Evolutionary conservation across 1,140 invertebrate species (phyloP).

Genomic region (Amyelois transitella): DNA sequence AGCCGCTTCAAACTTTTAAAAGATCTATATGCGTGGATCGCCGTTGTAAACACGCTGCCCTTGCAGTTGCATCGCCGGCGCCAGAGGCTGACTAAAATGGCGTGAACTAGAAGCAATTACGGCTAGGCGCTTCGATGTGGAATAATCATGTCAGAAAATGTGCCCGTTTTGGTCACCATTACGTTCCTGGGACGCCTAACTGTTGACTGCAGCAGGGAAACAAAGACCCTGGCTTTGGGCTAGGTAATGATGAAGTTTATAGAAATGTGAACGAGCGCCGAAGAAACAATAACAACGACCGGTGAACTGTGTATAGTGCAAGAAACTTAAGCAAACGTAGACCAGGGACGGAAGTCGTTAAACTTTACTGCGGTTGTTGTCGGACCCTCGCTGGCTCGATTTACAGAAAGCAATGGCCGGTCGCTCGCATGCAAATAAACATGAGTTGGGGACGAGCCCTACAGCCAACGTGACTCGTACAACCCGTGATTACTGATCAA

Average conservation of each 20-base stretch:
- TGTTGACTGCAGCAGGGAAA: slow-evolving; percentile 17
- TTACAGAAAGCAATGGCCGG: slow-evolving; percentile 18
- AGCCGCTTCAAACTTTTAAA: slow-evolving; percentile 20
- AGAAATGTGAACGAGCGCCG: background rate
- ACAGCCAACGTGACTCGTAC: slow-evolving; percentile 1
- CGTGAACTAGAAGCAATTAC: slow-evolving; percentile 23
- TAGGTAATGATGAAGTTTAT: slow-evolving; percentile 28
- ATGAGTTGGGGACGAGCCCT: slow-evolving; percentile 1
- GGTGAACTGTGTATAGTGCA: background rate
- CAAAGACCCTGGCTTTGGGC: slow-evolving; percentile 16
- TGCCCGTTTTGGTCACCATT: slow-evolving; percentile 29
- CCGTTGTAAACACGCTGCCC: slow-evolving; percentile 26
- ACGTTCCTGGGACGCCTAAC: slow-evolving; percentile 15
- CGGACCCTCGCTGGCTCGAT: slow-evolving; percentile 19
- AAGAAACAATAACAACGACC: background rate
- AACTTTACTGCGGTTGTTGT: slow-evolving; percentile 20
- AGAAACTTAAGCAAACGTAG: background rate
- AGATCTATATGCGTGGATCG: slow-evolving; percentile 13
- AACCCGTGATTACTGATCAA: background rate
- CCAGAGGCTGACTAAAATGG: slow-evolving; percentile 30
- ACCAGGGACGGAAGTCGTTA: slow-evolving; percentile 32
- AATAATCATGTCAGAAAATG: slow-evolving; percentile 14
- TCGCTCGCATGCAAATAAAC: slow-evolving; percentile 15
- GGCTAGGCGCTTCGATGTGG: slow-evolving; percentile 12
- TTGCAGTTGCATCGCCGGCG: slow-evolving; percentile 20